Evolutionary conservation across 2,888 invertebrate species (phyloP), one percentile per base, ranked within the genome.

Genomic region (Drosophila rubida): DNA sequence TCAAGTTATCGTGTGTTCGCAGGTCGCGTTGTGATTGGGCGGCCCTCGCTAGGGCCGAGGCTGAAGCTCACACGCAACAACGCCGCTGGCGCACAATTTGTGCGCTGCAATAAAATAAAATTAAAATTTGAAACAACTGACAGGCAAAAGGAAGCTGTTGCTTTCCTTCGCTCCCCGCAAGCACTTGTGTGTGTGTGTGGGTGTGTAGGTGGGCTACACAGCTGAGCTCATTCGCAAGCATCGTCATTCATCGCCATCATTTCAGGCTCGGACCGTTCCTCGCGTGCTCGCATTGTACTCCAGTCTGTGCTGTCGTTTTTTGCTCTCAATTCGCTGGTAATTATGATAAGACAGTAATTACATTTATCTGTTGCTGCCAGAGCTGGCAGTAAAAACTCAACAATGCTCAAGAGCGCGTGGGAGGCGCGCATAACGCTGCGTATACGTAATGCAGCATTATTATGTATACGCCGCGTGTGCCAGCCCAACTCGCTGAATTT

Each of bases 321-420:
- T 62, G 19, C 60, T 57, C 79, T 65, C 66, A 58, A 60, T 69
- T 69, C 7, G 44, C 69, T 87, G 83, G 69, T 81, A 85, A 83
- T 89, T 84, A 84, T 89, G 88, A 89, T 89, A 84, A 81, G 88
- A 76, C 83, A 67, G 82, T 89, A 84, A 84, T 84, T 84, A 87
- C 88, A 75, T 85, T 84, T 84, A 84, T 89, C 88, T 84, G 88
- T 76, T 69, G 70, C 73, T 79, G 62, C 54, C 87, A 88, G 71
- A 46, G 25, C 58, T 50, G 58, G 39, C 9, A 25, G 13, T 32
- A 55, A 39, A 70, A 23, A n/a, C 67, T 48, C 60, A 58, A 54
- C 75, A 67, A 53, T 42, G 48, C 62, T 59, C 27, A 57, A 60
- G 53, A 42, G 58, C 41, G 78, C 48, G 78, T 72, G 59, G 78